Evolutionary conservation across 1,140 invertebrate species (phyloP), one percentile per base, ranked within the genome.

Genomic region (Eulimnadia texana): DNA sequence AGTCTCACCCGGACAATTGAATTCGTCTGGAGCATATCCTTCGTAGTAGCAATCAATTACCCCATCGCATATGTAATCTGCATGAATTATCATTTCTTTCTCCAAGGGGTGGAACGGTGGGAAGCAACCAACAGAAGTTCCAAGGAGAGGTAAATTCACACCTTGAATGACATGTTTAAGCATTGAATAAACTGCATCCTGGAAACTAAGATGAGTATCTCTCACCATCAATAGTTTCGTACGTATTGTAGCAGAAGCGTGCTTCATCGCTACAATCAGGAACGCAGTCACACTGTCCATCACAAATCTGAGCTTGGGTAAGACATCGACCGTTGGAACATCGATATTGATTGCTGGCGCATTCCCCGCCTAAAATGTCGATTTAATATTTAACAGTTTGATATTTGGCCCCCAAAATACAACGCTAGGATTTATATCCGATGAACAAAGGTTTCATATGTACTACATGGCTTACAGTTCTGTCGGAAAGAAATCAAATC

Each of bases 31-130:
- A 3, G 72, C 68, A 3, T 42, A 47, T 3, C 65, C 54, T 16
- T 68, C 70, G 58, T 72, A 72, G 55, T 68, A 67, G 58, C 76
- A 78, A 63, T 78, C 73, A 62, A 75, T 75, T 52, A 61, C 50
- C 0, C 70, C 69, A 61, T 78, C 75, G 65, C 76, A 78, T 2
- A 78, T 62, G 60, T 64, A 71, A 23, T 66, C 60, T 23, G 60
- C 53, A 1, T 53, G 50, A 25, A 71, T 69, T 50, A 69, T 70
- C 23, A 69, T 64, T 2, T 66, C 64, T n/a, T 61, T 67, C 33
- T 53, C 49, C 9, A 19, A 19, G 19, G 28, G 55, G 23, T 19
- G n/a, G 33, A 9, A 42, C 16, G 33, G 33, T 42, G 16, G 6
- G 6, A 16, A 16, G 16, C 33, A 42, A 9, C 6, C 33, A 42